A percentile compares a stretch with the other conserved stretches of the same genome.
Evolutionary conservation across 2,888 invertebrate genomes (phyloP).

Genomic region (Anagyrus pseudococci): DNA sequence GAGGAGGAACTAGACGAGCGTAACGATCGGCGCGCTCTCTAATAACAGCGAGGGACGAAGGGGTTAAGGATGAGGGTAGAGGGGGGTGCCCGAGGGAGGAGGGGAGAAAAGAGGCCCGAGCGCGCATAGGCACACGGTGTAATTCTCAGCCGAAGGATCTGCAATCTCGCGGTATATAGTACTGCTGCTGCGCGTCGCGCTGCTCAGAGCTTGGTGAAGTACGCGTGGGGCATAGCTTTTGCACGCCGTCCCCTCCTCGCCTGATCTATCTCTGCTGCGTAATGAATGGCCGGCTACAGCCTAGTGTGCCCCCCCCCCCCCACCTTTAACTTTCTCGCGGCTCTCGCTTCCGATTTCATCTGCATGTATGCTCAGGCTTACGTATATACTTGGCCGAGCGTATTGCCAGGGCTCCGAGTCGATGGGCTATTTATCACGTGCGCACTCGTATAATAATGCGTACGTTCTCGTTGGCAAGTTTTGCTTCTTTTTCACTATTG

Average conservation of each 20-base stretch:
- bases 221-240: too few relatives aligned
- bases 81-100: too few relatives aligned
- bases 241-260: too few relatives aligned
- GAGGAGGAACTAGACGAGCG: too few relatives aligned
- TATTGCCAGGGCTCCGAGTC: background rate
- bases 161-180: slow-evolving; percentile 11
- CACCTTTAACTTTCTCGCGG: background rate
- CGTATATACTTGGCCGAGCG: background rate
- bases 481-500: background rate
- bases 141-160: slow-evolving; percentile 9
- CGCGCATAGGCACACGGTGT: too few relatives aligned
- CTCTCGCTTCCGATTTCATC: slow-evolving; percentile 19
- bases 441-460: background rate
- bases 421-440: slow-evolving; percentile 4
- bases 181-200: too few relatives aligned
- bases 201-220: too few relatives aligned
- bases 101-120: too few relatives aligned
- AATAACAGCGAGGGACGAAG: too few relatives aligned
- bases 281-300: slow-evolving; percentile 41
- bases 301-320: slow-evolving; percentile 11
- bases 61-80: too few relatives aligned
- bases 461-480: background rate
- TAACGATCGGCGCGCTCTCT: too few relatives aligned
- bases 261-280: slow-evolving; percentile 25
- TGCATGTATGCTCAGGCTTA: slow-evolving; percentile 2